A percentile compares a stretch with the other conserved stretches of the same genome.
Evolutionary conservation across 2,113 vertebrate species (phyloP).

Genomic region (Corydoras sp.): DNA sequence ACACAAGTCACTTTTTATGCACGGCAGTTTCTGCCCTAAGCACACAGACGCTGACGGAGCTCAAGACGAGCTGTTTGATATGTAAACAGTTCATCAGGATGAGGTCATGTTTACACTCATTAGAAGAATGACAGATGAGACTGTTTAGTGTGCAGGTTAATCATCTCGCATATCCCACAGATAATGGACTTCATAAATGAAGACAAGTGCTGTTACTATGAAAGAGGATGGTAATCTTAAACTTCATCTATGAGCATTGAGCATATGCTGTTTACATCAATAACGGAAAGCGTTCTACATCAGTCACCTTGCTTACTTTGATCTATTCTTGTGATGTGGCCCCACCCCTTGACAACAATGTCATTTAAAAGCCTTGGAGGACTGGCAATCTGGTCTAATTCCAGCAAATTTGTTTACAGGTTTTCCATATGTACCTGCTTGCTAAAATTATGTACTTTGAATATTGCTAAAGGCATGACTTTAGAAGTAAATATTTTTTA

Average conservation of each 20-base stretch:
- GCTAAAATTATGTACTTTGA: too few relatives aligned
- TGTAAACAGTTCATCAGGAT: conserved; percentile 40
- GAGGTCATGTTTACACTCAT: conserved; percentile 42
- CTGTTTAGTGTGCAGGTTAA: not conserved
- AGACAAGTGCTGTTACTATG: not conserved
- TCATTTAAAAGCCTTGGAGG: not conserved
- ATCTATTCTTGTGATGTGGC: not conserved
- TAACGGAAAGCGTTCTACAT: not conserved
- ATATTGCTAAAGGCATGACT: too few relatives aligned
- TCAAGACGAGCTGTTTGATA: conserved; percentile 37
- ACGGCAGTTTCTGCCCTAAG: conserved; percentile 8
- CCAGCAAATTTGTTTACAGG: too few relatives aligned
- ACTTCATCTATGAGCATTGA: too few relatives aligned
- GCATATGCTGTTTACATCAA: too few relatives aligned
- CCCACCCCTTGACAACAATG: not conserved
- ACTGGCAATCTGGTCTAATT: not conserved
- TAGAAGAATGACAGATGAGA: conserved; percentile 32
- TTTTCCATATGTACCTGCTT: too few relatives aligned
- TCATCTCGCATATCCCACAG: conserved; percentile 4
- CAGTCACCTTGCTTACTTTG: not conserved
- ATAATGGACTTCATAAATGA: not conserved
- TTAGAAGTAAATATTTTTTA: too few relatives aligned
- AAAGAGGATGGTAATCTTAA: too few relatives aligned
- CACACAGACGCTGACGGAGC: conserved; percentile 33
- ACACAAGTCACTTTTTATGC: conserved; percentile 15